A percentile compares a stretch with the other conserved stretches of the same genome.
Conservation (phyloP, 2,113 vertebrate genomes). For the Agelaius phoeniceus region DNA sequence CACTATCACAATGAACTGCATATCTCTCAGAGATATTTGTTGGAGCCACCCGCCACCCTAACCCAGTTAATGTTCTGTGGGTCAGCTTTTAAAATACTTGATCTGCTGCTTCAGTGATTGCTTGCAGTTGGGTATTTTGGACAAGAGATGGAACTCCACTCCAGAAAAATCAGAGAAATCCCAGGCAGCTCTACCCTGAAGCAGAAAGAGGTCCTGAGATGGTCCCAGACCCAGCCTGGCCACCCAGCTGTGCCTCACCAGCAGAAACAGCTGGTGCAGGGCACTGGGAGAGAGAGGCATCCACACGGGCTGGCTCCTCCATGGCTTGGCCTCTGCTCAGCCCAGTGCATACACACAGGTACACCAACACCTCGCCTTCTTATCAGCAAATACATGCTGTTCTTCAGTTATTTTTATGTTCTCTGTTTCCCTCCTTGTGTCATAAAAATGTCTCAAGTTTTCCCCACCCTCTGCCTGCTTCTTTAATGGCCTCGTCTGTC, state of each 20-base stretch:
- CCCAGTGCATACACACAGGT: background rate
- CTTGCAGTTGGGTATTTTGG: background rate
- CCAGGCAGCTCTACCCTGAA: background rate
- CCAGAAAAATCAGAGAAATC: background rate
- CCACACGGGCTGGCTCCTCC: background rate
- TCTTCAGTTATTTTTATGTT: background rate
- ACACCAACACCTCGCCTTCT: background rate
- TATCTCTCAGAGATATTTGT: background rate
- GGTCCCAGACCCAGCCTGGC: background rate
- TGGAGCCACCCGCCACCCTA: background rate
- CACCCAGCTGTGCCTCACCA: accelerated
- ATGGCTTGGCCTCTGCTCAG: accelerated
- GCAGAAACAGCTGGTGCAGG: background rate
- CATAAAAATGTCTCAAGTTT: background rate
- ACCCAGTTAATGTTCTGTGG: background rate
- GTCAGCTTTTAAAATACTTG: background rate
- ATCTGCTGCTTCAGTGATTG: background rate
- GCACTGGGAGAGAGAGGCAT: background rate
- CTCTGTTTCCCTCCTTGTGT: background rate
- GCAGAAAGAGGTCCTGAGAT: background rate
- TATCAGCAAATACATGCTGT: background rate
- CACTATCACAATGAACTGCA: background rate
- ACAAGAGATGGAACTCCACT: background rate
- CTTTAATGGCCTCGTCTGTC: background rate
- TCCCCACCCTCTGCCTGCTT: background rate